Conservation (phyloP, 64 coral and sea anemone genomes). For the Actinia equina region DNA sequence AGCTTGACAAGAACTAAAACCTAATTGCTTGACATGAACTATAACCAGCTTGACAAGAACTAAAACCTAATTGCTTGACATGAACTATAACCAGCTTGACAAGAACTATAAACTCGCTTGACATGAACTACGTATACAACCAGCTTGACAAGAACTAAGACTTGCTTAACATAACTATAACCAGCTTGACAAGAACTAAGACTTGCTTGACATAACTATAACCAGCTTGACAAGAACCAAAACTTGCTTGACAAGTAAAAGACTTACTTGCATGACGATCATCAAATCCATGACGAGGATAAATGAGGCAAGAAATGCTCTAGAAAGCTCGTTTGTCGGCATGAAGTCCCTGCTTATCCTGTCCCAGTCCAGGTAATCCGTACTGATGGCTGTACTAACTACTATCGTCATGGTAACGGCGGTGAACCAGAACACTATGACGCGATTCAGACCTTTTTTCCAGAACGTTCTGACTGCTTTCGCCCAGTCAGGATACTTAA, state of each 20-base stretch:
- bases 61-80: too few relatives aligned
- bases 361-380: conserved; percentile 86
- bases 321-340: conserved; percentile 66
- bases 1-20: too few relatives aligned
- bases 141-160: too few relatives aligned
- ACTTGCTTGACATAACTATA: neutral
- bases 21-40: too few relatives aligned
- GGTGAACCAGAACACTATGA: conserved; percentile 72
- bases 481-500: conserved; percentile 73
- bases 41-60: too few relatives aligned
- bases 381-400: conserved; percentile 59
- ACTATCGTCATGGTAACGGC: conserved; percentile 74
- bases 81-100: too few relatives aligned
- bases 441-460: conserved; percentile 59
- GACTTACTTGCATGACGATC: conserved; percentile 76
- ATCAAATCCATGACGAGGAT: conserved; percentile 77
- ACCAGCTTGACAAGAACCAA: neutral
- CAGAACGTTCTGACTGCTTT: conserved; percentile 67
- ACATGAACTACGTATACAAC: too few relatives aligned
- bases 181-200: neutral
- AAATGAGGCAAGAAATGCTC: conserved; percentile 74
- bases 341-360: conserved; percentile 73
- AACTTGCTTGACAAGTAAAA: neutral
- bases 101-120: too few relatives aligned
- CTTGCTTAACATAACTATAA: too few relatives aligned